Evolutionary conservation across 2,113 vertebrate genomes (phyloP).

Genomic region (Lipotes vexillifer): DNA sequence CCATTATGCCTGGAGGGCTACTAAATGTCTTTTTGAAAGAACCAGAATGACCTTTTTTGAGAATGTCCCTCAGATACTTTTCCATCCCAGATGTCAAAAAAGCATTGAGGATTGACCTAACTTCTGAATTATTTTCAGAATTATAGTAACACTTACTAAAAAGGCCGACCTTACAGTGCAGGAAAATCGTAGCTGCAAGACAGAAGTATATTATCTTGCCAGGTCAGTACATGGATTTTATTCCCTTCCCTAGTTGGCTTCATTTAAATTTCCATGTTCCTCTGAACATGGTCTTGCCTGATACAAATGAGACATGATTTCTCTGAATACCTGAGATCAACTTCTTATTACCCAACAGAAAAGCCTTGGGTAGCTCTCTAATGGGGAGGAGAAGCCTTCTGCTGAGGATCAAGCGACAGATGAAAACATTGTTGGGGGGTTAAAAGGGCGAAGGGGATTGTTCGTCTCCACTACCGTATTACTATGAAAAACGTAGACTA

Average conservation of each 20-base stretch:
- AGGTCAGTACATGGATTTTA: neutral
- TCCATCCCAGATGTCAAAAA: neutral
- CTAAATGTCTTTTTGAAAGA: neutral
- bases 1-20: neutral
- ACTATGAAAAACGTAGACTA: neutral
- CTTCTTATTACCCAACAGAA: neutral
- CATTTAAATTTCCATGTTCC: neutral
- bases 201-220: too few relatives aligned
- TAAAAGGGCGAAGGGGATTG: neutral
- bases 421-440: neutral
- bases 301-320: neutral
- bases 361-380: neutral
- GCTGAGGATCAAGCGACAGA: neutral
- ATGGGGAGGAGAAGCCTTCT: neutral
- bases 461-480: neutral
- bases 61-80: neutral
- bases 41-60: neutral
- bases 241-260: neutral
- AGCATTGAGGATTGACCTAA: neutral
- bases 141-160: neutral
- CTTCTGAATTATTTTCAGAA: neutral
- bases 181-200: neutral
- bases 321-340: neutral
- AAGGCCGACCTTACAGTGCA: neutral
- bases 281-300: neutral